These are phyloP conservation scores for Melanophora roralis DNA, from an alignment of 2,888 invertebrate genomes.

Conservation along the genomic window DNA sequence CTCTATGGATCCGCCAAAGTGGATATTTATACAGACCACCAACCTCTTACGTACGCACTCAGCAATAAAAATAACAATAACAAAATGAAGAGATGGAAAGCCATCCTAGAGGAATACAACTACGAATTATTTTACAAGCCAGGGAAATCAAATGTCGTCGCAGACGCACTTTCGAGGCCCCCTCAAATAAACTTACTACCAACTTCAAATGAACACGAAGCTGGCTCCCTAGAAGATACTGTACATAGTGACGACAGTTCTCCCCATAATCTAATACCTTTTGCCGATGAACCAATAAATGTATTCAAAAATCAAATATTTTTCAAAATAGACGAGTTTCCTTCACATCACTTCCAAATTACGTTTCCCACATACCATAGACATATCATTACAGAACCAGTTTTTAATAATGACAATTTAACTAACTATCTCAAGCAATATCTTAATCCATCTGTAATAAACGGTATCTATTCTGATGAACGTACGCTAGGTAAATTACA, in stretches of 20 bases:
- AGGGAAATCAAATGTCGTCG: no score
- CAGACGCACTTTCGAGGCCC: no score
- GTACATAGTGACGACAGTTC: no score
- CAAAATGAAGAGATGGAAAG: background rate
- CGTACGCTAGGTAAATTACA: constrained; percentile 28
- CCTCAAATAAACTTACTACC: background rate
- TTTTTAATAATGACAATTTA: background rate
- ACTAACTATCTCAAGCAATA: constrained; percentile 21
- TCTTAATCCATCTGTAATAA: constrained; percentile 33
- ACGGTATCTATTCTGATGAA: constrained; percentile 28
- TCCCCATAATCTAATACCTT: background rate
- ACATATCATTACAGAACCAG: constrained; percentile 23
- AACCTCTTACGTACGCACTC: background rate
- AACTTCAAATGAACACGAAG: background rate
- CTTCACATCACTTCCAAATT: constrained; percentile 27
- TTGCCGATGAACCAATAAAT: background rate
- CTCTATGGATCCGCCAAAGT: background rate
- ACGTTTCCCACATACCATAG: no score
- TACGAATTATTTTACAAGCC: no score
- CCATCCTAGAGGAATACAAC: no score
- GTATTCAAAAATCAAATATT: no score
- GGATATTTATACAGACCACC: background rate
- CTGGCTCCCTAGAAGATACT: no score
- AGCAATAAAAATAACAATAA: background rate
- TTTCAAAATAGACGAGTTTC: no score